These are phyloP conservation scores for Sinodicranocentrus sp. DNA, from an alignment of 2,888 invertebrate species.

Conservation along the genomic window DNA sequence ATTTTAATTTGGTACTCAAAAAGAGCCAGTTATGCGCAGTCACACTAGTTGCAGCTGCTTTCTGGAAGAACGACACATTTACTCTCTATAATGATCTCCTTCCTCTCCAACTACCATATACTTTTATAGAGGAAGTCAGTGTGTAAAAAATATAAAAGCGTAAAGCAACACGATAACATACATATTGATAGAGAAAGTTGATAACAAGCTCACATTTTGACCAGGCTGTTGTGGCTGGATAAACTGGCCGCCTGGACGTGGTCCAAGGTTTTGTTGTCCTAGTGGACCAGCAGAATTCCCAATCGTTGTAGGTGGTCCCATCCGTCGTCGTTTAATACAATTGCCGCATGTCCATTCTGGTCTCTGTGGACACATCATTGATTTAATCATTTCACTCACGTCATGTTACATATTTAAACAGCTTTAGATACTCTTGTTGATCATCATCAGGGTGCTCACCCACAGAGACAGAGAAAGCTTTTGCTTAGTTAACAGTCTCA, in stretches of 20 bases:
- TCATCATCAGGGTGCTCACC: too few species aligned
- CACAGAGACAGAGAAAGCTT: too few species aligned
- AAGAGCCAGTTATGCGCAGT: too few species aligned
- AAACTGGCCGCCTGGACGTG: constrained; percentile 70
- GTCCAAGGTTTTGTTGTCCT: constrained; percentile 70
- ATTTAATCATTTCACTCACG: constrained; percentile 58
- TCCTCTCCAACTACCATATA: too few species aligned
- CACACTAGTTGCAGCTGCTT: too few species aligned
- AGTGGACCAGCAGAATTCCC: constrained; percentile 62
- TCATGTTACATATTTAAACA: constrained; percentile 20
- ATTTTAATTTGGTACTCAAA: too few species aligned
- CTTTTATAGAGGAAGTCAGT: too few species aligned
- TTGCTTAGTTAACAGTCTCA: too few species aligned
- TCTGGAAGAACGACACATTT: too few species aligned
- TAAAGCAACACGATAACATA: not conserved
- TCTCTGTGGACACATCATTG: constrained; percentile 76
- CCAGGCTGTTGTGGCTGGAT: constrained; percentile 64
- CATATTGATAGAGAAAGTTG: constrained; percentile 4
- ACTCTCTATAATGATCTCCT: too few species aligned
- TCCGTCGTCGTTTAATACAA: constrained; percentile 77
- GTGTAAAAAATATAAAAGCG: too few species aligned
- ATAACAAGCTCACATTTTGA: constrained; percentile 60
- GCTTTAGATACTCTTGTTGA: not conserved
- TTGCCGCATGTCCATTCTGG: constrained; percentile 78
- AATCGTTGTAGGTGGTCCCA: constrained; percentile 72